Evolutionary conservation across 1,140 invertebrate species (phyloP), one percentile per base, ranked within the genome.

Genomic region (Myzus persicae): DNA sequence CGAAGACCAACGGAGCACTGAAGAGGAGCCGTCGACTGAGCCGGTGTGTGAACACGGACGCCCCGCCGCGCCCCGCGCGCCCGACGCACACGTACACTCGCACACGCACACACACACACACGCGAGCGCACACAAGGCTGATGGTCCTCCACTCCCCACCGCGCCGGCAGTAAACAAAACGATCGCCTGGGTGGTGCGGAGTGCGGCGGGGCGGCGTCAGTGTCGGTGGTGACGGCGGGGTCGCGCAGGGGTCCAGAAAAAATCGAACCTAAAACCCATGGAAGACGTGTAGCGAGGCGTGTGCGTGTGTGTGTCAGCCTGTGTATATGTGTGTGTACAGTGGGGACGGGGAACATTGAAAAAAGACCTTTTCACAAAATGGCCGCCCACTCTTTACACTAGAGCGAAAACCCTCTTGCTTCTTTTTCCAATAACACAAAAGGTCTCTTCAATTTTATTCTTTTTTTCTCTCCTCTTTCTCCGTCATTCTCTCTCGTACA

Each of bases 351-450:
- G 93, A 87, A 93, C 90, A 93, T 93, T 93, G 94, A 94, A 94
- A 94, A 93, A 93, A 94, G 94, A 94, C 93, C 94, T 93, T 93
- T 93, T 89, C 92, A 90, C 93, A 94, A 94, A 93, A 94, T 94
- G 94, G 94, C 93, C 93, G 94, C 93, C 93, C 94, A 93, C 93
- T 93, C 91, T 94, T 91, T 93, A 59, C 93, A 87, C 85, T 89
- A 94, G 93, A 88, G 88, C 94, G 76, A 93, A 93, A 93, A 85
- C 81, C 89, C 94, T 91, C 93, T 91, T 90, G 91, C 91, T 91
- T 93, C 93, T 94, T 93, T 94, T 94, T 94, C 94, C 94, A 93
- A 94, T 94, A 94, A 94, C 93, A 94, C 94, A 94, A 93, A 94
- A 94, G 93, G 94, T 94, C 93, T 94, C 93, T 93, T 88, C 93